Percentiles rank a stretch among this genome's conserved stretches.
Evolutionary conservation across 1,140 invertebrate species (phyloP).

Genomic region (Cardiocondyla obscurior): DNA sequence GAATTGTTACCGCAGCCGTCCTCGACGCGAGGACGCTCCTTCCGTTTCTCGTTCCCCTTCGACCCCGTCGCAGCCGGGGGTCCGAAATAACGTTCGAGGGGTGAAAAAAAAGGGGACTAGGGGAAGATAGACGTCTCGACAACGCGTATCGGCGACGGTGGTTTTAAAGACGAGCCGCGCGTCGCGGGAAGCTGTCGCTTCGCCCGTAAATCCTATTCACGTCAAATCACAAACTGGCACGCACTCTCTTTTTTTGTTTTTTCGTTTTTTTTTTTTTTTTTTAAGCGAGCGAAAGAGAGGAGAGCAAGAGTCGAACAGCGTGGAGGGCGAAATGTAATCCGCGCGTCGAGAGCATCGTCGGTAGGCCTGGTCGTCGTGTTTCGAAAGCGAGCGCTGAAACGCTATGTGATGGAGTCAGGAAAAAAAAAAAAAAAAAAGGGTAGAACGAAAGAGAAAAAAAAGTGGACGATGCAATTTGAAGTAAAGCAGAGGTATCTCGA

Average conservation of each 20-base stretch:
- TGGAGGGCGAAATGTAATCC: conserved; percentile 10
- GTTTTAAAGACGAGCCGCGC: conserved; percentile 37
- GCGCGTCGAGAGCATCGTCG: neutral
- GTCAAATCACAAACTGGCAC: conserved; percentile 47
- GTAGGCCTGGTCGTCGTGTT: neutral
- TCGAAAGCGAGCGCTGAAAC: conserved; percentile 28
- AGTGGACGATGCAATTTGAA: neutral
- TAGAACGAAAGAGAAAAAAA: neutral
- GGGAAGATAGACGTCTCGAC: neutral
- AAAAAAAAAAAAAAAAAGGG: no score
- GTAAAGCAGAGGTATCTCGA: conserved; percentile 17
- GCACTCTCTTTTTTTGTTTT: neutral
- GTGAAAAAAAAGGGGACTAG: neutral
- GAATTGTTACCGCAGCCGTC: conserved; percentile 46
- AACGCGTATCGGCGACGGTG: conserved; percentile 19
- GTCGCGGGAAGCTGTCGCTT: conserved; percentile 22
- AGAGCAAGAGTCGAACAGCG: neutral
- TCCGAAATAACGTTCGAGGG: neutral
- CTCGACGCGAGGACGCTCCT: neutral
- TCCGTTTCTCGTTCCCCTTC: neutral
- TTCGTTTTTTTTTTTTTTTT: neutral
- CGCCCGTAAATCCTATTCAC: conserved; percentile 60
- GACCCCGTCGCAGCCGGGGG: neutral
- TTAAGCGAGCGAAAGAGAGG: no score
- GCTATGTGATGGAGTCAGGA: neutral